A percentile compares a stretch with the other conserved stretches of the same genome.
Conservation (phyloP, 2,797 vertebrate genomes). For the Anniella stebbinsi region DNA sequence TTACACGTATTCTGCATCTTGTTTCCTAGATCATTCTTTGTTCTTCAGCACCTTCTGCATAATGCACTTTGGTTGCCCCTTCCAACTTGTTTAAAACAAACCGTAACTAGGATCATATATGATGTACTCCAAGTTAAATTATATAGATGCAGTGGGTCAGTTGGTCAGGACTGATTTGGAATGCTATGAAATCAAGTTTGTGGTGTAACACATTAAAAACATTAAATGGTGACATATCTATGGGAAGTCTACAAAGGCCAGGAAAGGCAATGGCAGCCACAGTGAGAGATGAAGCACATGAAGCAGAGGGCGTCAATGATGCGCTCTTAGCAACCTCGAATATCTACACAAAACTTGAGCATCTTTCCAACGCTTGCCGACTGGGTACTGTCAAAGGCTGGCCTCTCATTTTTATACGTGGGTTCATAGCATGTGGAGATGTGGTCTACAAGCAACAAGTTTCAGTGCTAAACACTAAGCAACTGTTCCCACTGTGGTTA, state of each 20-base stretch:
- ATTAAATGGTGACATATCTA: conserved; percentile 28
- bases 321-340: conserved; percentile 74
- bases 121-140: background rate
- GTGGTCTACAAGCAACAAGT: conserved; percentile 38
- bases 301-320: conserved; percentile 70
- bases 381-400: conserved; percentile 51
- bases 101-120: background rate
- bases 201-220: background rate
- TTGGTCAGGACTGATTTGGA: background rate
- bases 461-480: conserved; percentile 66
- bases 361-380: conserved; percentile 62
- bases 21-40: background rate
- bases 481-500: conserved; percentile 47
- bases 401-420: conserved; percentile 63
- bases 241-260: conserved; percentile 65
- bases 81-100: background rate
- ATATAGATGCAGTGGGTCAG: background rate
- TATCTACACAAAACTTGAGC: conserved; percentile 62
- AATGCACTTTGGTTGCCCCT: background rate
- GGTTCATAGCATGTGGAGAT: conserved; percentile 47
- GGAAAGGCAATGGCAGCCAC: conserved; percentile 57
- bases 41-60: background rate
- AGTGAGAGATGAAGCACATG: conserved; percentile 49
- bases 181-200: background rate
- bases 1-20: background rate